phyloP scores from a whole-genome alignment of 2,888 invertebrate genomes.

The Ischnus inquisitorius region DNA sequence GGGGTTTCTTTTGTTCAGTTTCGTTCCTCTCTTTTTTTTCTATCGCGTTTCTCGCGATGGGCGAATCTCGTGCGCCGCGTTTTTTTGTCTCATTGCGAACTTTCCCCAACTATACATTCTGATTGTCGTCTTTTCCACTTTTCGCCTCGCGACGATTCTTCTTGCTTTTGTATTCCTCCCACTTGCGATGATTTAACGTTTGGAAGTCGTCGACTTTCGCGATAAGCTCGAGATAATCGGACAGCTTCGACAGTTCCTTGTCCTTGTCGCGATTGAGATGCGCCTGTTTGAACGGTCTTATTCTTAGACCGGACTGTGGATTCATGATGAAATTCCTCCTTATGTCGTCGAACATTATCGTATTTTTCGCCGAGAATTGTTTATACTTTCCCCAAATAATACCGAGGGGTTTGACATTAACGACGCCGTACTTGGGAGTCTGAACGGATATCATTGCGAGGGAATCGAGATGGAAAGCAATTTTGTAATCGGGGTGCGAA shows the following conservation, averaged over 20 bases:
- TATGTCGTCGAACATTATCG: slow-evolving; percentile 99
- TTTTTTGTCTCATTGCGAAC: background rate
- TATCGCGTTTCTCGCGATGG: background rate
- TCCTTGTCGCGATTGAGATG: slow-evolving; percentile 95
- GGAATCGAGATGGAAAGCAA: slow-evolving; percentile 96
- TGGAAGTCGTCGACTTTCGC: slow-evolving; percentile 94
- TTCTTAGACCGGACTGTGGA: slow-evolving; percentile 96
- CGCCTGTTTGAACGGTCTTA: slow-evolving; percentile 96
- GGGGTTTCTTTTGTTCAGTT: too few species aligned
- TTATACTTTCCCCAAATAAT: slow-evolving; percentile 98
- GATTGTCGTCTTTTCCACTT: slow-evolving; percentile 73
- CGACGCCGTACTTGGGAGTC: slow-evolving; percentile 95
- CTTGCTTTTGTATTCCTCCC: slow-evolving; percentile 92
- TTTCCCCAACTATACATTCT: slow-evolving; percentile 63
- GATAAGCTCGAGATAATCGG: slow-evolving; percentile 94
- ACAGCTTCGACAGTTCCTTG: slow-evolving; percentile 92
- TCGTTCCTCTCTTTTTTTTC: background rate
- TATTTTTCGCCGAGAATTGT: slow-evolving; percentile 95
- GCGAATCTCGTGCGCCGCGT: slow-evolving; percentile 43
- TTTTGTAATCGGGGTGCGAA: slow-evolving; percentile 94
- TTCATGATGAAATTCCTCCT: slow-evolving; percentile 99
- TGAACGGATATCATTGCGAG: slow-evolving; percentile 98
- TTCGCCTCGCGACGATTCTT: slow-evolving; percentile 76
- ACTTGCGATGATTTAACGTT: slow-evolving; percentile 94
- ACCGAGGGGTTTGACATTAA: slow-evolving; percentile 97